These are phyloP conservation scores for Athetis lepigone DNA, from an alignment of 2,888 invertebrate species.

Conservation along the genomic window DNA sequence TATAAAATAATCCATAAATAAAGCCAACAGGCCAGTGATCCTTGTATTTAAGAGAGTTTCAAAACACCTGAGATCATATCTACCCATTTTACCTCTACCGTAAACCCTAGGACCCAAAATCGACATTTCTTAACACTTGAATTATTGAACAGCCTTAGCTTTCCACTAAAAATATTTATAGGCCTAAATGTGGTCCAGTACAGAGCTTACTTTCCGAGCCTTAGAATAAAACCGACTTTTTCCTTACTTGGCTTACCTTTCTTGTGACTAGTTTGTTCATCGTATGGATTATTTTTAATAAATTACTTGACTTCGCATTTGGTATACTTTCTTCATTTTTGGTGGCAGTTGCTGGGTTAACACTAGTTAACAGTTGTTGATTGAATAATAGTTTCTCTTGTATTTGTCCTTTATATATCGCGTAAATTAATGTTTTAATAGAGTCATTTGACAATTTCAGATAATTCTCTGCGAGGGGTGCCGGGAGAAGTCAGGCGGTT, in stretches of 20 bases:
- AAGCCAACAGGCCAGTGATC: slow-evolving; percentile 2
- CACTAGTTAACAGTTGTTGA: too few species aligned
- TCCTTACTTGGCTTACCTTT: slow-evolving; percentile 37
- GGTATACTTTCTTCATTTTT: slow-evolving; percentile 24
- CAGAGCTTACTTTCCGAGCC: slow-evolving; percentile 37
- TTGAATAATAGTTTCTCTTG: slow-evolving; percentile 14
- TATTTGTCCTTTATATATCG: slow-evolving; percentile 1
- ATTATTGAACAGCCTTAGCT: slow-evolving; percentile 50
- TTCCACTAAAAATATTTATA: slow-evolving; percentile 48
- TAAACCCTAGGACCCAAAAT: slow-evolving; percentile 27
- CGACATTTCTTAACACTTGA: slow-evolving; percentile 50
- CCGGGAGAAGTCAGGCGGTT: slow-evolving; percentile 85
- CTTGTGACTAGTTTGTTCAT: slow-evolving; percentile 10
- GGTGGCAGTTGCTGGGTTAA: slow-evolving; percentile 44
- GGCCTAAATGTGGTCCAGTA: slow-evolving; percentile 21
- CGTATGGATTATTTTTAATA: slow-evolving; percentile 14
- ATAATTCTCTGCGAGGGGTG: slow-evolving; percentile 88
- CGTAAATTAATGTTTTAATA: slow-evolving; percentile 3
- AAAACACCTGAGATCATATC: slow-evolving; percentile 12
- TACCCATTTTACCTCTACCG: slow-evolving; percentile 22
- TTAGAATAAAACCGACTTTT: slow-evolving; percentile 38
- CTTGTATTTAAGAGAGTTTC: slow-evolving; percentile 19
- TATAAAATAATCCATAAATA: neutral
- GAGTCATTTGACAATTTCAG: slow-evolving; percentile 75
- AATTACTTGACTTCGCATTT: slow-evolving; percentile 19